These are phyloP conservation scores for Aphelinus atriplicis DNA, from an alignment of 1,140 invertebrate species.

Conservation along the genomic window DNA sequence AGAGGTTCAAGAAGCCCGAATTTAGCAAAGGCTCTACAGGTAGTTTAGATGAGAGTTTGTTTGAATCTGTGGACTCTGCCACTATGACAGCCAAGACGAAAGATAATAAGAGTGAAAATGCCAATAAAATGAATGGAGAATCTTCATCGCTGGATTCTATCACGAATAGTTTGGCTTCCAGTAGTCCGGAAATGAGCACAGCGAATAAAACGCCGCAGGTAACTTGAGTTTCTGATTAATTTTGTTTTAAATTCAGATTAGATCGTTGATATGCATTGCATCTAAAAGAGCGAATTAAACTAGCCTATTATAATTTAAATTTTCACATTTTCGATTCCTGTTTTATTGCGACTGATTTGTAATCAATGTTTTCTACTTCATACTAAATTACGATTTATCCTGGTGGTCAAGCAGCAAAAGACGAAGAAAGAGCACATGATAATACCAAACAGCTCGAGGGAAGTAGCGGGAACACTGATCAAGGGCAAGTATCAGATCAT, in stretches of 20 bases:
- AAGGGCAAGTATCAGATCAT: constrained; percentile 62
- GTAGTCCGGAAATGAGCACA: constrained; percentile 55
- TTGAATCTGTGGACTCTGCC: constrained; percentile 54
- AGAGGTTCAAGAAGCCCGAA: constrained; percentile 59
- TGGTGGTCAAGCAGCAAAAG: constrained; percentile 37
- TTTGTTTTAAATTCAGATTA: too few species aligned
- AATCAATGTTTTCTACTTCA: too few species aligned
- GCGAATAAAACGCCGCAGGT: constrained; percentile 39
- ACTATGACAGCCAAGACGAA: constrained; percentile 36
- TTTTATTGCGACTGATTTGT: too few species aligned
- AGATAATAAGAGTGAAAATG: constrained; percentile 47
- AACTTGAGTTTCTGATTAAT: background rate
- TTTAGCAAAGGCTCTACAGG: constrained; percentile 56
- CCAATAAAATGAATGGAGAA: constrained; percentile 57
- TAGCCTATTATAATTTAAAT: too few species aligned
- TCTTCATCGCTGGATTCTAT: constrained; percentile 62
- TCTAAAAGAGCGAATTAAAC: too few species aligned
- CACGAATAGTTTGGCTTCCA: constrained; percentile 61
- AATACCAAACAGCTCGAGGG: constrained; percentile 54
- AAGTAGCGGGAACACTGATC: constrained; percentile 60
- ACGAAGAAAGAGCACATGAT: constrained; percentile 53
- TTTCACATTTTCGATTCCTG: too few species aligned
- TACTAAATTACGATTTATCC: too few species aligned
- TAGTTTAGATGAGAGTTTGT: constrained; percentile 62
- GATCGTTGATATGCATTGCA: too few species aligned